Evolutionary conservation across 2,113 vertebrate genomes (phyloP), one percentile per base, ranked within the genome.

Genomic region (Piliocolobus tephrosceles): DNA sequence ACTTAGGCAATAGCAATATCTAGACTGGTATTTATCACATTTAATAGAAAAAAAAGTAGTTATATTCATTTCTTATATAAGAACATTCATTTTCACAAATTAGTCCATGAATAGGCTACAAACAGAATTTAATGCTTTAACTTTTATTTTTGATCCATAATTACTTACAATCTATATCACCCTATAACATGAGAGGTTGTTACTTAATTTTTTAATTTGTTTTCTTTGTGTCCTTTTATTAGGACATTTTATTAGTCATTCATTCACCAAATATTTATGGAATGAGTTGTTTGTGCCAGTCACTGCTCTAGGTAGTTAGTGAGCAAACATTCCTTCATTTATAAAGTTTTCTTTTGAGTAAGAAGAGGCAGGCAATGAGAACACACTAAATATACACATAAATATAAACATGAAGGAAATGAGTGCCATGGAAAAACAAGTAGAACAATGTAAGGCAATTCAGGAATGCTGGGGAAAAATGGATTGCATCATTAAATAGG

Each of bases 71-170:
- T 75, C 58, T 78, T 92, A n/a, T 27, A 58, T 64, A 79, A 88
- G 45, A 72, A 32, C 9, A 38, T 82, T 90, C 43, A 76, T 81
- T 78, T 78, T 75, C 47, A 91, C 7, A 93, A 90, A 79, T 85
- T 96, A 52, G 11, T 61, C 30, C 70, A 47, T 68, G 30, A 79
- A 52, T 82, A 82, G 4, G 8, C 13, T 94, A 40, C 12, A 90
- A 83, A 88, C 6, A 68, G 40, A 94, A 81, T 30, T 58, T 13
- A 50, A 57, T 75, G 9, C 17, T 82, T 91, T 75, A 72, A n/a
- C 10, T 94, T 96, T 86, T 17, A 66, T 70, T 94, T 88, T 85
- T 90, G 25, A 79, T 91, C 16, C 6, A 22, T 79, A 85, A 85
- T 76, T 94, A 38, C 3, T 66, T 76, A 35, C 2, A 64, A 55